These are phyloP conservation scores for Amphipyra berbera DNA, from an alignment of 2,888 invertebrate species.

Conservation along the genomic window DNA sequence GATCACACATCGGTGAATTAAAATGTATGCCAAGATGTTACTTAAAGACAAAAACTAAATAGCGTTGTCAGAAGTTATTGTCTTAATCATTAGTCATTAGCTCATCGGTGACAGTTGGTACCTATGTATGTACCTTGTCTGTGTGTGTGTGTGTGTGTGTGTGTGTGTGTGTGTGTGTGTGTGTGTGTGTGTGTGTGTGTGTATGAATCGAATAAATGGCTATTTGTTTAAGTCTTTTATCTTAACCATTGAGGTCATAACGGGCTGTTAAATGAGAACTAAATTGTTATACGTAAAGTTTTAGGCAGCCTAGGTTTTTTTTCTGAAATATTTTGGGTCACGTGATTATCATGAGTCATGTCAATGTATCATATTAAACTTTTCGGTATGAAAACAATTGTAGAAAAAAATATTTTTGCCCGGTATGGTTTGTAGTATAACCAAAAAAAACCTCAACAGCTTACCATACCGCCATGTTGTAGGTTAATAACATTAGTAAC, in stretches of 20 bases:
- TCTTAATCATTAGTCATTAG: constrained; percentile 38
- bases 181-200: constrained; percentile 4
- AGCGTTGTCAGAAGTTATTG: constrained; percentile 38
- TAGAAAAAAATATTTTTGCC: too few relatives aligned
- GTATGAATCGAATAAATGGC: constrained; percentile 18
- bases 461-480: too few relatives aligned
- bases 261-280: neutral
- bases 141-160: constrained; percentile 5
- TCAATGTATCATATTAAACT: too few relatives aligned
- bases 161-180: constrained; percentile 10
- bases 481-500: too few relatives aligned
- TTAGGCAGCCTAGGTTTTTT: too few relatives aligned
- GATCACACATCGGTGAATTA: constrained; percentile 6
- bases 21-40: constrained; percentile 7
- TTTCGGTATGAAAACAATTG: too few relatives aligned
- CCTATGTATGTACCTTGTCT: neutral
- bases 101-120: constrained; percentile 26
- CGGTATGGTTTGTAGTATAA: too few relatives aligned
- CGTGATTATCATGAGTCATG: too few relatives aligned
- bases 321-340: too few relatives aligned
- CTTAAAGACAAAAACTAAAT: constrained; percentile 14
- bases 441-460: too few relatives aligned
- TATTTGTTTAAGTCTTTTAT: constrained; percentile 29
- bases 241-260: constrained; percentile 21
- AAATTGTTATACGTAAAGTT: neutral